These are phyloP conservation scores for Eurystomus gularis DNA, from an alignment of 2,113 vertebrate species.

Conservation along the genomic window DNA sequence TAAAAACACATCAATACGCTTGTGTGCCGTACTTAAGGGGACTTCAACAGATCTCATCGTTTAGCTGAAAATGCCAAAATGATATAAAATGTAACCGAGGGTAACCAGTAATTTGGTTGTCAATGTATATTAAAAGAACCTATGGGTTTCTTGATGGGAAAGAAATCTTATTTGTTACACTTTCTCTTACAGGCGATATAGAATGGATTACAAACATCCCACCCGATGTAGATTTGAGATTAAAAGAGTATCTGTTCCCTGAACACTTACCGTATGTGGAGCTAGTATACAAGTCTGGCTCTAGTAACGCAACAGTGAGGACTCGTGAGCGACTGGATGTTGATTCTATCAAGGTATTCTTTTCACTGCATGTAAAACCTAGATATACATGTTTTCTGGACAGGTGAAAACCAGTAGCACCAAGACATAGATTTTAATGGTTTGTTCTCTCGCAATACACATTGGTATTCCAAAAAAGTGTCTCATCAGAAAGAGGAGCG, in stretches of 20 bases:
- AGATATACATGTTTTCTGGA: background rate
- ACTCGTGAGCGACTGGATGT: background rate
- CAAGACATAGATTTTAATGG: background rate
- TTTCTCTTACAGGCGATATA: conserved; percentile 45
- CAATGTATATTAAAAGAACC: background rate
- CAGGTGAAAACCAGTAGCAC: background rate
- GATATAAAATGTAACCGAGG: background rate
- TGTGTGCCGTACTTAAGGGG: background rate
- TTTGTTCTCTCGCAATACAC: fast-evolving
- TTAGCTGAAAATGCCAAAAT: background rate
- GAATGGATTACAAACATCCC: conserved; percentile 52
- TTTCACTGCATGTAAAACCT: background rate
- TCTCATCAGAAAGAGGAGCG: background rate
- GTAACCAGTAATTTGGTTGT: background rate
- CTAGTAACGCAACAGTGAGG: conserved; percentile 27
- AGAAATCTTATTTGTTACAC: background rate
- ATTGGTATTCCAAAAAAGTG: background rate
- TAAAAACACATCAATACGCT: fast-evolving
- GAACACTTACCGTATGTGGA: background rate
- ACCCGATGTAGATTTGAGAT: background rate
- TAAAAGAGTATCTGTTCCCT: background rate
- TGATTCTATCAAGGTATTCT: conserved; percentile 16
- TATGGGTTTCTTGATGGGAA: background rate
- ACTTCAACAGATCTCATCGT: background rate
- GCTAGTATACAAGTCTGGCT: background rate